phyloP scores from a whole-genome alignment of 2,113 vertebrate genomes.

The Thomomys bottae region DNA sequence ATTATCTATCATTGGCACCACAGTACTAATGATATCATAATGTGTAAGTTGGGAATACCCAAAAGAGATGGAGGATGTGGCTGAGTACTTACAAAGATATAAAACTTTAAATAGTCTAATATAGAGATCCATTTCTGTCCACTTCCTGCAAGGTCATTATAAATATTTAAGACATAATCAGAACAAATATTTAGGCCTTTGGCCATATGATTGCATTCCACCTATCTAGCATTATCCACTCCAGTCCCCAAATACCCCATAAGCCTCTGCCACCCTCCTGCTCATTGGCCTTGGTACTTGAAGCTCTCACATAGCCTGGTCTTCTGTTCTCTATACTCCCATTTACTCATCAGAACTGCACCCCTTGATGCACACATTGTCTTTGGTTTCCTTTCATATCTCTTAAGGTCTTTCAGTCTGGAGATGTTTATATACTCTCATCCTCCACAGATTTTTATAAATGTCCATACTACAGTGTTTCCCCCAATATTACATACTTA shows the following conservation, averaged over 20 bases:
- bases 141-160: background rate
- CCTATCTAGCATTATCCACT: background rate
- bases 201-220: background rate
- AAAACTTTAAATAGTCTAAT: background rate
- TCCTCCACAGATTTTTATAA: fast-evolving
- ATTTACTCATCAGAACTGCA: background rate
- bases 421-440: background rate
- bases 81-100: background rate
- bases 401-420: background rate
- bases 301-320: background rate
- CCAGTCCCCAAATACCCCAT: too few relatives aligned
- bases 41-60: background rate
- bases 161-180: background rate
- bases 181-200: background rate
- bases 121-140: background rate
- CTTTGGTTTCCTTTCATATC: background rate
- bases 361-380: background rate
- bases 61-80: background rate
- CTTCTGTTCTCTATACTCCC: background rate
- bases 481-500: background rate
- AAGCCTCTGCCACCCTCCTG: background rate
- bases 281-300: background rate
- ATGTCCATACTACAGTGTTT: background rate
- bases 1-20: background rate
- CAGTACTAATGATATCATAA: background rate